These are phyloP conservation scores for Panthera tigris DNA, from an alignment of 2,113 vertebrate species.

Conservation along the genomic window DNA sequence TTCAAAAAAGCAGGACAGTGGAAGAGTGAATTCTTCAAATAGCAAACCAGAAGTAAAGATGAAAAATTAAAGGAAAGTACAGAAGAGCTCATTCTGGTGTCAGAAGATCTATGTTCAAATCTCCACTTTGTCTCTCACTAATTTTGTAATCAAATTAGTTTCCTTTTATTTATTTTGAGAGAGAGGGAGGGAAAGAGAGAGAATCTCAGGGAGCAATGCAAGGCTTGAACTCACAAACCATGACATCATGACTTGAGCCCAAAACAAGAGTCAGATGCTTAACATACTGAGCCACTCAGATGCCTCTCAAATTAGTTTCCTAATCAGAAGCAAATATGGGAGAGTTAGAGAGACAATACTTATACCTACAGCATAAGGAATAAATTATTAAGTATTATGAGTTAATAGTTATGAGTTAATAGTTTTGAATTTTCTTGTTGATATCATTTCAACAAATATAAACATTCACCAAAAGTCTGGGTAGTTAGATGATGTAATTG, in stretches of 20 bases:
- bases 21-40: not conserved
- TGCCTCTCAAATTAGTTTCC: not conserved
- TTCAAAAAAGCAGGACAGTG: not conserved
- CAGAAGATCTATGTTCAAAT: not conserved
- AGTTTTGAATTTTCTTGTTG: constrained; percentile 1
- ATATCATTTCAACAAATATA: not conserved
- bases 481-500: not conserved
- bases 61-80: not conserved
- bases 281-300: too few species aligned
- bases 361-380: not conserved
- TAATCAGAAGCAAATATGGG: not conserved
- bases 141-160: not conserved
- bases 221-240: too few species aligned
- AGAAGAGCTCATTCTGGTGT: not conserved
- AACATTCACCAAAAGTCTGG: not conserved
- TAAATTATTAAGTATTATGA: not conserved
- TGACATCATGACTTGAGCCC: too few species aligned
- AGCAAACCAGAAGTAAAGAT: constrained; percentile 1
- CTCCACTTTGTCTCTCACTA: not conserved
- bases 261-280: too few species aligned
- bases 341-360: not conserved
- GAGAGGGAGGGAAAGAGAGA: too few species aligned
- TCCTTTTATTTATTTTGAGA: not conserved
- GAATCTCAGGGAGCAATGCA: too few species aligned
- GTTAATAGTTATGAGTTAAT: not conserved